Base-by-base conservation (phyloP, 2,888 invertebrate species). In the Leucania comma region DNA sequence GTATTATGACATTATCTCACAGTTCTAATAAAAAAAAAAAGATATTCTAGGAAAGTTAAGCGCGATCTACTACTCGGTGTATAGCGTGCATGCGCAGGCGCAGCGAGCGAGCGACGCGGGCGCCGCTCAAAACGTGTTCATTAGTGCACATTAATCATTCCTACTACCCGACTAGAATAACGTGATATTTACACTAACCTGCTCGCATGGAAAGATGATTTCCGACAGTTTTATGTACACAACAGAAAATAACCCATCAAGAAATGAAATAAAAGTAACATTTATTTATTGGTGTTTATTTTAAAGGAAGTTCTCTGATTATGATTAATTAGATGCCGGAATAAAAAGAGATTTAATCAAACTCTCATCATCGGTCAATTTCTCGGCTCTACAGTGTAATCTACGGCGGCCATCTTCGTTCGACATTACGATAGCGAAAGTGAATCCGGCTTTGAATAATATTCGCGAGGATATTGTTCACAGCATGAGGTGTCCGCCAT, bases 391-490 rank as follows among this genome's bases (percentile, higher is more conserved):
- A 82, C 80, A 83, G 64, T 70, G 74, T 87, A 89, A 91, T 92
- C 91, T 87, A 79, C 76, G 72, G 71, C 76, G 68, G 83, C 84
- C 86, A 90, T 91, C 91, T 83, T 80, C 72, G 78, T 79, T 81
- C 77, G 84, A 81, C 81, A 84, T 87, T 87, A 84, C 81, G 79
- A 81, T 78, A 90, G 93, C 93, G 95, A 95, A 95, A 95, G 95
- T 94, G 90, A 90, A 88, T 89, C 89, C 89, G 90, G 88, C 87
- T 92, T 91, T 88, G 90, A 93, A 94, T 93, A 92, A 93, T 94
- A 92, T 94, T 93, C 90, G 93, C 94, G 88, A 92, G 90, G 90
- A 93, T 92, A 95, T 95, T 93, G 93, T 93, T 94, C 95, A 86
- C 95, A 93, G 95, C 94, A 87, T 90, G 95, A 91, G 88, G 20